Base-by-base conservation (phyloP, 2,113 vertebrate species). In the Sarotherodon lohbergeri region DNA sequence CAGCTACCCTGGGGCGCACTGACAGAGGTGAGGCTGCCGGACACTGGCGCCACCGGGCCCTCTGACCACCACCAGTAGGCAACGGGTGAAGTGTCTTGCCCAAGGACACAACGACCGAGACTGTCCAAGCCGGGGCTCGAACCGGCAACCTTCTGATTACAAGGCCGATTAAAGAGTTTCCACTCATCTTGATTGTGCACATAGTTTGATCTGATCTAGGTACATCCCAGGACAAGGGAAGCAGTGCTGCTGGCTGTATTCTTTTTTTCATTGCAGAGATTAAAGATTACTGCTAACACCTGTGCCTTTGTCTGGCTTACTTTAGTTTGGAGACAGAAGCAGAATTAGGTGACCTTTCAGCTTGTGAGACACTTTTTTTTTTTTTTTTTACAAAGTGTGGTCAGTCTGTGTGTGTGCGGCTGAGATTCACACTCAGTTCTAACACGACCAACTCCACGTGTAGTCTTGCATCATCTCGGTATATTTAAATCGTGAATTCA, bases 291-390 rank as follows among this genome's bases (percentile, higher is more conserved):
- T 78, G 71, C 6, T 32, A 78, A 5, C 46, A n/a, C 27, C 46
- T 32, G 27, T 78, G 10, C 17, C 46, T 78, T 52, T 52, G 6
- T 78, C 27, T 52, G 73, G 27, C 73, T 78, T 78, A 13, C 46
- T 78, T 5, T 52, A 13, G 27, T 78, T 78, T 52, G 46, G 27
- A 13, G 46, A 78, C 73, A 5, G 73, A 1, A 52, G 10, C 73
- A 78, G 46, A 78, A 52, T 78, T 34, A 52, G 73, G 6, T 78
- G 73, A 78, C 27, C 17, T 78, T 78, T 52, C 16, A 78, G 46
- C 46, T 32, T n/a, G 73, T 9, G 16, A 32, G 46, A 52, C 39
- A 14, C n/a, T 41, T 9, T 22, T 22, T 39, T 63, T 32, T 52
- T 9, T 8, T 48, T 22, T 22, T 22, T 22, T 22, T 17, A 22